These are phyloP conservation scores for Cichlasoma orientale DNA, from an alignment of 2,797 vertebrate genomes.

Conservation along the genomic window DNA sequence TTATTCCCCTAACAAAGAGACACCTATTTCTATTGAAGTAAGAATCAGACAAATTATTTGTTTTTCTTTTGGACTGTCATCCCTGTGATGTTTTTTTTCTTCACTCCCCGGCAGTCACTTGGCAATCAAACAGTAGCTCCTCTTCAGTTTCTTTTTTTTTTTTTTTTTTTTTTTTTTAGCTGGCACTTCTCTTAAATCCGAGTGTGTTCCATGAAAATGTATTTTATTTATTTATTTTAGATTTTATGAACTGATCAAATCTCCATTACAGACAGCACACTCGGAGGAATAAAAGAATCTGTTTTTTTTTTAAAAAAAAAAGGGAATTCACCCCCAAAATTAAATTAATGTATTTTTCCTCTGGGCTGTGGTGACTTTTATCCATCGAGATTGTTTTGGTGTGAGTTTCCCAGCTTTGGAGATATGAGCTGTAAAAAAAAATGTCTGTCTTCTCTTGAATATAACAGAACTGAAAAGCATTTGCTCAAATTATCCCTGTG, in stretches of 20 bases:
- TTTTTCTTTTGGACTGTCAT: not conserved
- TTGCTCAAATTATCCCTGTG: not conserved
- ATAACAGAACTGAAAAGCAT: not conserved
- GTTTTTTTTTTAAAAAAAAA: not conserved
- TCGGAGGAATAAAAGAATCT: not conserved
- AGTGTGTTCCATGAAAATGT: not conserved
- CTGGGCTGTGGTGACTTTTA: not conserved
- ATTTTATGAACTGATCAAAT: not conserved
- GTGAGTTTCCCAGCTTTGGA: not conserved
- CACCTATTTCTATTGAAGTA: slow-evolving; percentile 27
- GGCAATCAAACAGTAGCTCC: slow-evolving; percentile 24
- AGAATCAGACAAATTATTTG: slow-evolving; percentile 5
- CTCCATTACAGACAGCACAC: not conserved
- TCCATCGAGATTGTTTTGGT: not conserved
- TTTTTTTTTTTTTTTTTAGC: not conserved
- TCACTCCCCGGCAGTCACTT: slow-evolving; percentile 5
- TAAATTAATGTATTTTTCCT: not conserved
- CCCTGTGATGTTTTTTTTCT: slow-evolving; percentile 10
- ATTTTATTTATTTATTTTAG: too few species aligned
- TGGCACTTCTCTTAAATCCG: not conserved
- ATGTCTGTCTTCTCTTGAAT: not conserved
- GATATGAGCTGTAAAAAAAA: not conserved
- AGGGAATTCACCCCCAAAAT: not conserved
- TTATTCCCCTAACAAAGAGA: slow-evolving; percentile 22
- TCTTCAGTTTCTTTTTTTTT: not conserved